phyloP scores from a whole-genome alignment of 1,140 invertebrate species.

The Orchesella cincta region DNA sequence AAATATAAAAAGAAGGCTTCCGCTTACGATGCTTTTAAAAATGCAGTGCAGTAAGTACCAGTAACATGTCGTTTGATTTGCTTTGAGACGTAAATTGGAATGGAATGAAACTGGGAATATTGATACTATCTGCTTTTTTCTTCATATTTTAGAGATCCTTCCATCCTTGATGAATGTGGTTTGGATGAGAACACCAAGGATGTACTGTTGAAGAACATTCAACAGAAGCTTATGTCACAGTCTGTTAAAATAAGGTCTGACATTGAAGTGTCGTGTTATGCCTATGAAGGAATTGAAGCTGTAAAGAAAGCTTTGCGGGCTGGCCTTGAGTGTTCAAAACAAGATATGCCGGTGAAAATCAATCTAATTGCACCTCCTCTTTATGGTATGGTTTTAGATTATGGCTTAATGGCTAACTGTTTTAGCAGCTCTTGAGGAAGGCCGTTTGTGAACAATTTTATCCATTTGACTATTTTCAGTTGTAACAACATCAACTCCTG shows the following conservation, averaged over 20 bases:
- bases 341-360: slow-evolving; percentile 95
- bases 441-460: neutral
- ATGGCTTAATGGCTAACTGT: neutral
- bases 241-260: slow-evolving; percentile 97
- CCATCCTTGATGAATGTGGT: slow-evolving; percentile 93
- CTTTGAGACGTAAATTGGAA: neutral
- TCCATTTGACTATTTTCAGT: slow-evolving; percentile 66
- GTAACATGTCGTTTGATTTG: slow-evolving; percentile 8
- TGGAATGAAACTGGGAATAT: neutral
- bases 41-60: slow-evolving; percentile 84
- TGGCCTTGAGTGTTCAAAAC: slow-evolving; percentile 88
- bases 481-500: slow-evolving; percentile 96
- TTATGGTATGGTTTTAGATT: slow-evolving; percentile 68
- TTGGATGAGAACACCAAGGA: slow-evolving; percentile 90
- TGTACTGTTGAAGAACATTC: slow-evolving; percentile 91
- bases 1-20: slow-evolving; percentile 95
- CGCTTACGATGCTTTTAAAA: slow-evolving; percentile 98
- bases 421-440: neutral
- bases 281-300: slow-evolving; percentile 98
- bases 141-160: slow-evolving; percentile 73
- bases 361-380: slow-evolving; percentile 97
- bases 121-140: slow-evolving; percentile 29
- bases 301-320: slow-evolving; percentile 90
- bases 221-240: slow-evolving; percentile 93
- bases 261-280: slow-evolving; percentile 97